A percentile compares a stretch with the other conserved stretches of the same genome.
Conservation (phyloP, 2,888 invertebrate species). For the Agriopis marginaria region DNA sequence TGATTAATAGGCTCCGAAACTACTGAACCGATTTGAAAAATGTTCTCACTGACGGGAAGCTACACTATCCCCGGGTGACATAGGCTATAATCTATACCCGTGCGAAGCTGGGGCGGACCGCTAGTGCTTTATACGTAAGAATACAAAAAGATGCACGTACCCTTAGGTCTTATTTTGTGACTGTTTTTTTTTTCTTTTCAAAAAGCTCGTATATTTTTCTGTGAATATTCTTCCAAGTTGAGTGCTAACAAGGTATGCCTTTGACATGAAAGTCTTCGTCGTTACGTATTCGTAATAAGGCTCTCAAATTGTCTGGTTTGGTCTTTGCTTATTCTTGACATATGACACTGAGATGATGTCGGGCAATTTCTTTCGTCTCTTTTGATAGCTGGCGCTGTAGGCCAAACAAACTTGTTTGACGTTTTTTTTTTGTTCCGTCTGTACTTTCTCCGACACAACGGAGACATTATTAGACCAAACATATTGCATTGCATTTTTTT, state of each 20-base stretch:
- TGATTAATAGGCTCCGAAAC: no score
- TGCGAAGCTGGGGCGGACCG: no score
- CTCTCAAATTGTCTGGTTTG: slow-evolving; percentile 15
- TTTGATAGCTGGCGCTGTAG: no score
- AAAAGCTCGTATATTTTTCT: slow-evolving; percentile 17
- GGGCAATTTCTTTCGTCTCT: background rate
- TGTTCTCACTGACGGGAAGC: no score
- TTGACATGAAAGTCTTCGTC: slow-evolving; percentile 18
- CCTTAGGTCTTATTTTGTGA: slow-evolving; percentile 7
- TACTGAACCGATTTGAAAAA: no score
- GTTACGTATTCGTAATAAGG: slow-evolving; percentile 21
- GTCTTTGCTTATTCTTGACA: background rate
- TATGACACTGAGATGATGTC: slow-evolving; percentile 7
- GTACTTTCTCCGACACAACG: no score
- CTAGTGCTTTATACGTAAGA: background rate
- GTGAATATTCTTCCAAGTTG: slow-evolving; percentile 12
- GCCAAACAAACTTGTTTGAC: no score
- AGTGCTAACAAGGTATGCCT: slow-evolving; percentile 23
- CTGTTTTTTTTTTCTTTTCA: background rate
- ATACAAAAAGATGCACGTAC: background rate
- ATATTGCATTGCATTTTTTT: no score
- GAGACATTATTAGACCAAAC: no score
- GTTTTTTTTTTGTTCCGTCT: no score
- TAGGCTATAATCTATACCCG: no score
- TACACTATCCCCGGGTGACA: no score